Base-by-base conservation (phyloP, 2,797 vertebrate species). In the Dendrocincla tyrannina region DNA sequence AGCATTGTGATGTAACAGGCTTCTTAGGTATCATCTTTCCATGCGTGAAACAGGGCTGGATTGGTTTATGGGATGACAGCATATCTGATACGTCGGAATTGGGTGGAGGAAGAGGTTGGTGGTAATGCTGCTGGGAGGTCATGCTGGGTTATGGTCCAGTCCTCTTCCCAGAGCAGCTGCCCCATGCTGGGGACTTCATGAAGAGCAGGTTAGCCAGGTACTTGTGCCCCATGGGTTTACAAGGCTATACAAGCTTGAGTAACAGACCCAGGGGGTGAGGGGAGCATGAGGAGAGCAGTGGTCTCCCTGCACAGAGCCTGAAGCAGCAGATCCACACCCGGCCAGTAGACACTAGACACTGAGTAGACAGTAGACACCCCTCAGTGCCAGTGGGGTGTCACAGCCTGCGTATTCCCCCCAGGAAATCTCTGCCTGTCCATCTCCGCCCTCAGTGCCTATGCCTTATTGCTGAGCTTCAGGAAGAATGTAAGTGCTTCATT, bases 401-500 rank as follows among this genome's bases (percentile, higher is more conserved):
- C 53, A 90, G 62, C 47, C 47, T 46, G 35, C 0, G 0, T 10
- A 14, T 6, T 15, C 1, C 2, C 16, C 23, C 33, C 3, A 2
- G 56, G 47, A 79, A 85, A 72, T 41, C 58, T 67, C 66, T 78
- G 72, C 44, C 59, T 74, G 46, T 6, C 46, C 44, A 13, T 67
- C 83, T 78, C 63, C 78, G 4, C 23, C 37, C 62, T 91, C 0
- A 0, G 23, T 88, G 73, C 37, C 49, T 64, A 32, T 0, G 0
- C 58, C 49, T 92, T 85, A 87, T 32, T 93, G 88, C 70, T 85
- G 70, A 92, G 89, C 83, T 95, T 78, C 1, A 4, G 30, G 50
- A 91, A 74, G 90, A 95, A 93, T 86, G 67, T 20, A 60, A 76
- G 70, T 88, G 89, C 93, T 93, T 94, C 91, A 87, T 74, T 93